Evolutionary conservation across 2,888 invertebrate genomes (phyloP).

Genomic region (Pandemis corylana): DNA sequence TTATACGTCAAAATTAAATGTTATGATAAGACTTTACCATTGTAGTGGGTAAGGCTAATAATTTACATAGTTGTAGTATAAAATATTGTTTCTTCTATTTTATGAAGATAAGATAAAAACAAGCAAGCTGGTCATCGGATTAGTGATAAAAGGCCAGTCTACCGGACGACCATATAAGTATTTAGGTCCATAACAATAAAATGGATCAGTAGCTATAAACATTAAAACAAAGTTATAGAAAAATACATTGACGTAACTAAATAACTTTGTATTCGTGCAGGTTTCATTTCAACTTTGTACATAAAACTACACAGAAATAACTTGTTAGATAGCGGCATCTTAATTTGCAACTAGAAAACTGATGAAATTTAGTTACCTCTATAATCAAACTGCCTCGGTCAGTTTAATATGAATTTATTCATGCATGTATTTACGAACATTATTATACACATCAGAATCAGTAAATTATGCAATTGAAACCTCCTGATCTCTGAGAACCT

Average conservation of each 20-base stretch:
- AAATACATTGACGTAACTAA: neutral
- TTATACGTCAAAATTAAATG: too few species aligned
- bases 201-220: too few species aligned
- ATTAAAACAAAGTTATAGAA: neutral
- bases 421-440: conserved; percentile 29
- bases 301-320: neutral
- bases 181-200: too few species aligned
- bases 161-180: too few species aligned
- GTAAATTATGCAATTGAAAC: conserved; percentile 39
- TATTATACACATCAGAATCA: conserved; percentile 32
- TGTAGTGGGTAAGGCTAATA: too few species aligned
- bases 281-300: neutral
- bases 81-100: too few species aligned
- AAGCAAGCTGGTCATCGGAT: too few species aligned
- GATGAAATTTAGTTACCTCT: conserved; percentile 29
- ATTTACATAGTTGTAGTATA: too few species aligned
- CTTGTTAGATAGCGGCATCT: conserved; percentile 3
- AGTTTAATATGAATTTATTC: conserved; percentile 30
- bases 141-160: too few species aligned
- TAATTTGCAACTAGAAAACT: conserved; percentile 40
- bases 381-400: conserved; percentile 17
- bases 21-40: too few species aligned
- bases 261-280: neutral
- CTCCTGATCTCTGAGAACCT: conserved; percentile 28
- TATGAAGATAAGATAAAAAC: too few species aligned